These are phyloP conservation scores for Clusia tigrina DNA, from an alignment of 2,888 invertebrate species.

Conservation along the genomic window DNA sequence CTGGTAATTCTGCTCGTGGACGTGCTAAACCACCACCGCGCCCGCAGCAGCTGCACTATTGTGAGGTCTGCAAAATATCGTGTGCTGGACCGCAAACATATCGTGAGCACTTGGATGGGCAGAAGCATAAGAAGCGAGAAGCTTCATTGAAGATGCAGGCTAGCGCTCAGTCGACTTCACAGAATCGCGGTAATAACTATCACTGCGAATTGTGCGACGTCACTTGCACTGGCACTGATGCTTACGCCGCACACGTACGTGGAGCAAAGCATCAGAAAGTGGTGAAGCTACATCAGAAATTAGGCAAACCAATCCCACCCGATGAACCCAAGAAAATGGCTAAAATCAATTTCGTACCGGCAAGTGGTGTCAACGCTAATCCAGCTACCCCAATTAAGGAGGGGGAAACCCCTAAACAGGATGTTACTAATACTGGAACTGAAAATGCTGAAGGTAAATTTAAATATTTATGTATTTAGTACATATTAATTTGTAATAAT, in stretches of 20 bases:
- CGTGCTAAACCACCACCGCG: constrained; percentile 76
- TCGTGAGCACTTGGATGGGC: constrained; percentile 96
- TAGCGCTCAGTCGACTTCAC: constrained; percentile 70
- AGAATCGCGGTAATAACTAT: constrained; percentile 70
- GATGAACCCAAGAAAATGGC: constrained; percentile 90
- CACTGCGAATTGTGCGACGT: constrained; percentile 98
- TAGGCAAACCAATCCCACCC: constrained; percentile 97
- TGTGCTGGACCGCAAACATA: constrained; percentile 95
- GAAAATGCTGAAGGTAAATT: constrained; percentile 34
- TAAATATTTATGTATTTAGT: constrained; percentile 2
- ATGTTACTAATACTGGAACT: too few species aligned
- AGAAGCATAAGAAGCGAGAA: constrained; percentile 99
- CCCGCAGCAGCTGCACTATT: constrained; percentile 94
- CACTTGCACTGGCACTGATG: constrained; percentile 97
- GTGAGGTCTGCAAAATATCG: constrained; percentile 98
- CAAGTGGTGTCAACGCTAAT: constrained; percentile 51
- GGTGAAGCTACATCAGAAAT: constrained; percentile 92
- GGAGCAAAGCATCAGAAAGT: constrained; percentile 99
- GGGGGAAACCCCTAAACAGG: constrained; percentile 30
- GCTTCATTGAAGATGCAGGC: constrained; percentile 79
- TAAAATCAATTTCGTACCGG: constrained; percentile 64
- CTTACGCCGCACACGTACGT: constrained; percentile 96
- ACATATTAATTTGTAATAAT: neutral
- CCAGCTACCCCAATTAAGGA: constrained; percentile 44
- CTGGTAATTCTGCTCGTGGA: constrained; percentile 32